Conservation (phyloP, 1,140 invertebrate species). For the Lycorma delicatula region DNA sequence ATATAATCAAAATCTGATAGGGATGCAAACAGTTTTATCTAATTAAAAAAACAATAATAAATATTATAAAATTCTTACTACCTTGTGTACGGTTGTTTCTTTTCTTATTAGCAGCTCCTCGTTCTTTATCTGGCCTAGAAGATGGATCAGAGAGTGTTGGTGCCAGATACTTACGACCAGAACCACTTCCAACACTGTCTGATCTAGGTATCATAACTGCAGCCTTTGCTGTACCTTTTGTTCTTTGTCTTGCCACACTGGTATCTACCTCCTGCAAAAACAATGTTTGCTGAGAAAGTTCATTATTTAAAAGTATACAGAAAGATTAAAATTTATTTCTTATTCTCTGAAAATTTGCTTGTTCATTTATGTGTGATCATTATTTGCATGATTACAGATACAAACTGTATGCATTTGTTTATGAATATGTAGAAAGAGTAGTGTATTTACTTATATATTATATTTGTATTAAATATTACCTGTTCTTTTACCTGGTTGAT, state of each 20-base stretch:
- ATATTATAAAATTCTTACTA: conserved; percentile 30
- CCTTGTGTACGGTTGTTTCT: conserved; percentile 52
- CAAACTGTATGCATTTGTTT: too few species aligned
- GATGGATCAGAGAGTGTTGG: conserved; percentile 81
- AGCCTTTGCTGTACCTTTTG: conserved; percentile 36
- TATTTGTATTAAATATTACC: too few species aligned
- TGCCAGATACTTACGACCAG: conserved; percentile 75
- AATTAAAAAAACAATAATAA: neutral
- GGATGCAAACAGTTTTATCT: too few species aligned
- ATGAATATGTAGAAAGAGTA: too few species aligned
- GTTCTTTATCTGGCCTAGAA: conserved; percentile 63
- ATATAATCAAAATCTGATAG: too few species aligned
- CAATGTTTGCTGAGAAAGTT: neutral
- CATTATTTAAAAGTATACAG: too few species aligned
- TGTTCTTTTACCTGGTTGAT: too few species aligned
- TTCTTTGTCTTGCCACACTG: conserved; percentile 15
- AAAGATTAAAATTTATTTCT: too few species aligned
- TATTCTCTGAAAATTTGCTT: too few species aligned
- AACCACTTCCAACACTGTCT: conserved; percentile 69
- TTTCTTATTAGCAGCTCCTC: conserved; percentile 49
- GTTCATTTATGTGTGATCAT: neutral
- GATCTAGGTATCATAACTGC: conserved; percentile 51
- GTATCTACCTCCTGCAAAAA: conserved; percentile 28
- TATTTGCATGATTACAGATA: too few species aligned
- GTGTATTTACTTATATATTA: too few species aligned